A percentile compares a stretch with the other conserved stretches of the same genome.
phyloP scores from a whole-genome alignment of 2,113 vertebrate genomes.

The Nothocercus julius region DNA sequence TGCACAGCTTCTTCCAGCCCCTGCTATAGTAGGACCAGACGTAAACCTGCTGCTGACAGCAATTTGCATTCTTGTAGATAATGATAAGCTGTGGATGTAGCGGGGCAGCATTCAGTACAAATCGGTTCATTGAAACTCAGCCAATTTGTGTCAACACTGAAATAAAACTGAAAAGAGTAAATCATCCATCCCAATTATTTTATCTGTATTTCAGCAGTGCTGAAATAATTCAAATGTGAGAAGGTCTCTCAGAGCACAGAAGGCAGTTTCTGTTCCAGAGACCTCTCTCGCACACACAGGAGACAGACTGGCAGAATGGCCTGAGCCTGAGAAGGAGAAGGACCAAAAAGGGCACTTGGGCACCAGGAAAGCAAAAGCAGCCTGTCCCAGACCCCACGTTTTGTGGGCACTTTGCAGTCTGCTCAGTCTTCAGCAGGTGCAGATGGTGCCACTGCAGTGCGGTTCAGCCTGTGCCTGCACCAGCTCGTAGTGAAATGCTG shows the following conservation, averaged over 20 bases:
- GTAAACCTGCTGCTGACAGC: neutral
- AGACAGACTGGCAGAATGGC: neutral
- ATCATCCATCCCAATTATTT: neutral
- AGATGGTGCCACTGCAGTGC: accelerated
- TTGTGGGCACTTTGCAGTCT: accelerated
- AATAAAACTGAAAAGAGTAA: constrained; percentile 12
- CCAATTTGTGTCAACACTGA: constrained; percentile 5
- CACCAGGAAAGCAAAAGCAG: accelerated
- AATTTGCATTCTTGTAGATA: neutral
- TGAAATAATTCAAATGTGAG: neutral
- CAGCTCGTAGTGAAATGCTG: accelerated
- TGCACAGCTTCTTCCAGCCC: neutral
- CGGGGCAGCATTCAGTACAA: constrained; percentile 12
- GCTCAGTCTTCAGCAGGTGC: neutral
- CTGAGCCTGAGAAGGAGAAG: accelerated
- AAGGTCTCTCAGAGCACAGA: neutral
- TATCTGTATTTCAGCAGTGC: constrained; percentile 22
- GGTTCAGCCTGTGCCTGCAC: neutral
- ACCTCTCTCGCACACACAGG: neutral
- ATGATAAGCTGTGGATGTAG: neutral
- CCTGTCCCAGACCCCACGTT: neutral
- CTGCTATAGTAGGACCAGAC: neutral
- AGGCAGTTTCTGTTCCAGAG: neutral
- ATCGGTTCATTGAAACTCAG: constrained; percentile 16
- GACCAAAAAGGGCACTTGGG: neutral